Evolutionary conservation across 2,888 invertebrate genomes (phyloP), one percentile per base, ranked within the genome.

Genomic region (Gortyna flavago): DNA sequence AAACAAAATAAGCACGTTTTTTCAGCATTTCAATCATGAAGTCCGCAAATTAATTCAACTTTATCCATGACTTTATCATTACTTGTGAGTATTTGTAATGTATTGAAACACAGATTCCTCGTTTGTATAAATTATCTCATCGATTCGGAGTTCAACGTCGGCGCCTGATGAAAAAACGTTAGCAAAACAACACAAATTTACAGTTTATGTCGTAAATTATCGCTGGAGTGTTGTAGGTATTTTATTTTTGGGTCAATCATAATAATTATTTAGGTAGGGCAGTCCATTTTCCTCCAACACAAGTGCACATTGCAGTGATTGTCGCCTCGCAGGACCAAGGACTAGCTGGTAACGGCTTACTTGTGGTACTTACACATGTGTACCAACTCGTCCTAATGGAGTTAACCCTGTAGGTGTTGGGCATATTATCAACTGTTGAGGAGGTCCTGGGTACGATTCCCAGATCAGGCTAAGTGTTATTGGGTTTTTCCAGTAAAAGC

Each of bases 181-280:
- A 74, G 83, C 83, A 81, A 66, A 13, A 35, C 32, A 41, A 69
- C 81, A 25, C 65, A 51, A 51, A 41, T 57, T 3, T n/a, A 44
- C 61, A 11, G 29, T 70, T 41, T 11, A 35, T 54, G 35, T 32
- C 25, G 25, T 9, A 38, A 38, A 59, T 29, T n/a, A 16, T 48
- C 6, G 5, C 5, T n/a, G 2, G 0, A n/a, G 1, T 16, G 16
- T 54, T 54, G 25, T n/a, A 54, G 11, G n/a, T n/a, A 54, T n/a
- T 25, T 7, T 21, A 3, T 48, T 9, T 57, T n/a, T 2, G 16
- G 13, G 5, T 6, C 21, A n/a, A 51, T 6, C 21, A 21, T 38
- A 6, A 41, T 0, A n/a, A n/a, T n/a, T n/a, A 7, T 21, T 4
- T 4, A 29, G n/a, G 9, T 29, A 38, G 4, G 21, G 16, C 4